Percentiles rank a stretch among this genome's conserved stretches.
Evolutionary conservation across 2,797 vertebrate genomes (phyloP).

Genomic region (Linurgus olivaceus): DNA sequence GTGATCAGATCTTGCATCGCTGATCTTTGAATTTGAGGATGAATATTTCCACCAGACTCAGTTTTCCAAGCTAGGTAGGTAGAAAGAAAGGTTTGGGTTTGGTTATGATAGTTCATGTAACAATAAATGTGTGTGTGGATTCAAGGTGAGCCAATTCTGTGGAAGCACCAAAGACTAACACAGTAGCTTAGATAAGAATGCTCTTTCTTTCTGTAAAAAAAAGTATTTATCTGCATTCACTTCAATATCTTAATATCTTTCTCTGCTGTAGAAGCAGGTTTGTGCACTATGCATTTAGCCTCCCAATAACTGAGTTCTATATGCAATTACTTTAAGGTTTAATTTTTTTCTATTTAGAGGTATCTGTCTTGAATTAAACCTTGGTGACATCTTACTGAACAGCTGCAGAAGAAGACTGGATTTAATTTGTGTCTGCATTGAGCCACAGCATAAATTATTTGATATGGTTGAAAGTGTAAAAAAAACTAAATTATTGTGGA

Average conservation of each 20-base stretch:
- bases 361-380: background rate
- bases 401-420: background rate
- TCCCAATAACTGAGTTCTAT: background rate
- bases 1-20: background rate
- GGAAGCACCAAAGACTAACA: background rate
- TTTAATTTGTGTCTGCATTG: background rate
- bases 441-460: background rate
- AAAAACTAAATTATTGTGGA: background rate
- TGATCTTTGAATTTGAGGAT: background rate
- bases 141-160: background rate
- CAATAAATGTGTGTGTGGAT: rapidly evolving
- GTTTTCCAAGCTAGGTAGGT: background rate
- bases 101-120: background rate
- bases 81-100: background rate
- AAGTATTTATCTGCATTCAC: background rate
- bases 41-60: background rate
- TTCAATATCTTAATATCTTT: background rate
- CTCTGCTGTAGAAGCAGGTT: background rate
- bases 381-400: background rate
- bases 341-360: background rate
- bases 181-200: background rate
- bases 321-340: background rate
- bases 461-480: background rate
- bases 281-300: background rate
- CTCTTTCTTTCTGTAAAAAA: background rate